These are phyloP conservation scores for Phenacoccus solenopsis DNA, from an alignment of 1,140 invertebrate species.

Conservation along the genomic window DNA sequence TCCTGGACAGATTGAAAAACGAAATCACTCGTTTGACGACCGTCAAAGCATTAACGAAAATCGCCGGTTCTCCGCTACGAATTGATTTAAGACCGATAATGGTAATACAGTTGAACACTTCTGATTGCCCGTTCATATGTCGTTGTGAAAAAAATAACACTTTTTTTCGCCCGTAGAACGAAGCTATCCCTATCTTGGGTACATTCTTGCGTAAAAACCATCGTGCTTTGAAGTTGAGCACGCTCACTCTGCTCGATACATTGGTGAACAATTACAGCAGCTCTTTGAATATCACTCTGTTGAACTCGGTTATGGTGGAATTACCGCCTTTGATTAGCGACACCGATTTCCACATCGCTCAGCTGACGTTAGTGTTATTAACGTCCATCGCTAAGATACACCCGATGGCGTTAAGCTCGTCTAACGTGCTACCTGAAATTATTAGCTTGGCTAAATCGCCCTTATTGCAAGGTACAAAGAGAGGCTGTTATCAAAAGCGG, in stretches of 20 bases:
- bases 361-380: slow-evolving; percentile 65
- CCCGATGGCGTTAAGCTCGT: slow-evolving; percentile 50
- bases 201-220: slow-evolving; percentile 96
- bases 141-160: too few species aligned
- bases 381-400: slow-evolving; percentile 59
- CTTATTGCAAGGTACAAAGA: slow-evolving; percentile 58
- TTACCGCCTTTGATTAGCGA: slow-evolving; percentile 83
- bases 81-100: slow-evolving; percentile 79
- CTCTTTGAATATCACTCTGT: slow-evolving; percentile 50
- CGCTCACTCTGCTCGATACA: slow-evolving; percentile 79
- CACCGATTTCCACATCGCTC: slow-evolving; percentile 89
- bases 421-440: slow-evolving; percentile 72
- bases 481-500: too few species aligned
- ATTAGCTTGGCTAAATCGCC: slow-evolving; percentile 79
- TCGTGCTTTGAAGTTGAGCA: slow-evolving; percentile 81
- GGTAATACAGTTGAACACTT: slow-evolving; percentile 34
- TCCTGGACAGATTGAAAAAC: slow-evolving; percentile 85
- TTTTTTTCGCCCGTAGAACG: slow-evolving; percentile 46
- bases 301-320: slow-evolving; percentile 67
- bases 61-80: slow-evolving; percentile 76
- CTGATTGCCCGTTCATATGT: too few species aligned
- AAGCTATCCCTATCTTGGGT: slow-evolving; percentile 81
- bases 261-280: slow-evolving; percentile 73
- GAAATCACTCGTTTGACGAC: slow-evolving; percentile 94
- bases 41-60: slow-evolving; percentile 88